A percentile compares a stretch with the other conserved stretches of the same genome.
Conservation (phyloP, 2,797 vertebrate genomes). For the Acrossocheilus fasciatus region DNA sequence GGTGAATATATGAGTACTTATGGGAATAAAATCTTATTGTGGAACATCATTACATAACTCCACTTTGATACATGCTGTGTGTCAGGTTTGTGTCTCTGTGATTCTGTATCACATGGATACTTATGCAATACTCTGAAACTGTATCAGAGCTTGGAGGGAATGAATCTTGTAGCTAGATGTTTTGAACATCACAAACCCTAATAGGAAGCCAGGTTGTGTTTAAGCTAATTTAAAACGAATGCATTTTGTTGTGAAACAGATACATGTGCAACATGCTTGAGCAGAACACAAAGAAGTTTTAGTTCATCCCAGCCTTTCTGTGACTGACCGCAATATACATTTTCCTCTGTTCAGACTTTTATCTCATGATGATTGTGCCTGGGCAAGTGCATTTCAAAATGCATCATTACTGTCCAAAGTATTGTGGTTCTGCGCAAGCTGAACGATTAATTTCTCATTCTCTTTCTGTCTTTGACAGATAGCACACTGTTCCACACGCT, state of each 20-base stretch:
- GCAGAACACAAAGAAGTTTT: not conserved
- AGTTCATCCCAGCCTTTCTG: not conserved
- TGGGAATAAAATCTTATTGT: not conserved
- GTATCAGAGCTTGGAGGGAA: conserved; percentile 25
- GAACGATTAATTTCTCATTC: not conserved
- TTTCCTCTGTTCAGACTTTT: not conserved
- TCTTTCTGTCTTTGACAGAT: conserved; percentile 48
- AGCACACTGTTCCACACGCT: conserved; percentile 27
- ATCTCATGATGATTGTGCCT: not conserved
- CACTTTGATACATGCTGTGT: conserved; percentile 10
- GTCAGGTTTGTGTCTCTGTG: conserved; percentile 29
- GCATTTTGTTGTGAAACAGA: conserved; percentile 11
- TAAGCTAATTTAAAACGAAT: conserved; percentile 19
- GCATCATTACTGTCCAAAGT: conserved; percentile 41
- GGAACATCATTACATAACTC: conserved; percentile 33
- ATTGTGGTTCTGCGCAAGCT: not conserved
- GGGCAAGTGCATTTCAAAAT: conserved; percentile 31
- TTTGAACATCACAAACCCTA: conserved; percentile 25
- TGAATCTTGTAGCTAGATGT: conserved; percentile 22
- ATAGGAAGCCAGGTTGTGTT: conserved; percentile 5
- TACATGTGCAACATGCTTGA: not conserved
- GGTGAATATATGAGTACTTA: not conserved
- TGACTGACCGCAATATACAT: not conserved
- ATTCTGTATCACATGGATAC: conserved; percentile 48
- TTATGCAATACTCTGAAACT: conserved; percentile 51